These are phyloP conservation scores for Carposina sasakii DNA, from an alignment of 1,140 invertebrate genomes.

Conservation along the genomic window DNA sequence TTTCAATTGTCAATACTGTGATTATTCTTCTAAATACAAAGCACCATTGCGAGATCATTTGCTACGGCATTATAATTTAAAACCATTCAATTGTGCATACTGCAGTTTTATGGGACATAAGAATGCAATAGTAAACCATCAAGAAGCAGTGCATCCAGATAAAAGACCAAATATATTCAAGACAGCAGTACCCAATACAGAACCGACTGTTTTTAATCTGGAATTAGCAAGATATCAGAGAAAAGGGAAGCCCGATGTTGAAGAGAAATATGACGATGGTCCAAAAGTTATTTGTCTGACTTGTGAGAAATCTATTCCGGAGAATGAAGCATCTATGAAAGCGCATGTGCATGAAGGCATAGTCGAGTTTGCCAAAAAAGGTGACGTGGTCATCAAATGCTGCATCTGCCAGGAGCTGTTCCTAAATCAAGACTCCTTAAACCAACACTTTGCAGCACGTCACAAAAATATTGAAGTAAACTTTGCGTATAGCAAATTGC, in stretches of 20 bases:
- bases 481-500: slow-evolving; percentile 34
- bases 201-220: slow-evolving; percentile 5
- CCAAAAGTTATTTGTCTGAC: slow-evolving; percentile 30
- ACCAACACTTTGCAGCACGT: slow-evolving; percentile 25
- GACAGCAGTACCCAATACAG: slow-evolving; percentile 19
- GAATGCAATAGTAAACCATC: slow-evolving; percentile 23
- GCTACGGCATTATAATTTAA: slow-evolving; percentile 39
- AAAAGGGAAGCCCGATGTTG: neutral
- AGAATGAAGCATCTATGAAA: slow-evolving; percentile 16
- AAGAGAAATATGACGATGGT: slow-evolving; percentile 1
- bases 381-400: slow-evolving; percentile 41
- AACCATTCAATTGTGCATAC: slow-evolving; percentile 34
- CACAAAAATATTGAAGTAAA: slow-evolving; percentile 27
- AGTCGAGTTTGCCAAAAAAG: slow-evolving; percentile 32
- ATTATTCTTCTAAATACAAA: slow-evolving; percentile 5
- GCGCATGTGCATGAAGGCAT: slow-evolving; percentile 21
- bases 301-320: slow-evolving; percentile 30
- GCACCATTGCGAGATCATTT: slow-evolving; percentile 27
- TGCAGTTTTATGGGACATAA: slow-evolving; percentile 28
- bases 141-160: slow-evolving; percentile 17
- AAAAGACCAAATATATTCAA: neutral
- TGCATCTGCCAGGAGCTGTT: slow-evolving; percentile 29
- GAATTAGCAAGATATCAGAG: slow-evolving; percentile 2
- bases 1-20: slow-evolving; percentile 33
- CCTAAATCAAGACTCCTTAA: slow-evolving; percentile 18